Percentiles rank a stretch among this genome's conserved stretches.
phyloP scores from a whole-genome alignment of 2,113 vertebrate genomes.

The Neoarius graeffei region DNA sequence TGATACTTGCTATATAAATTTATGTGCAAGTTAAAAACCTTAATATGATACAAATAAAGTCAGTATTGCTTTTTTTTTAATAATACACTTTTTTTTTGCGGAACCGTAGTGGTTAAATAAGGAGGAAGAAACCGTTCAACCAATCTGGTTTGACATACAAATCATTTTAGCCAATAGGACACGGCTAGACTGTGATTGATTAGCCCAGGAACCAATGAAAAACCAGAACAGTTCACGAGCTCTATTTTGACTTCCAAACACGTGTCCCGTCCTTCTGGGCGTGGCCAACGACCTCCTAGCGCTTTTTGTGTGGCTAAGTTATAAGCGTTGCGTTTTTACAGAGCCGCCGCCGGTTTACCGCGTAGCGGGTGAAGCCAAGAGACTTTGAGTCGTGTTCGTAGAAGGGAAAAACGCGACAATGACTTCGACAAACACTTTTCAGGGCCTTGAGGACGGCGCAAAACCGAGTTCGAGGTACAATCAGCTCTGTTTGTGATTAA shows the following conservation, averaged over 20 bases:
- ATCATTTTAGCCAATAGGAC: slow-evolving; percentile 11
- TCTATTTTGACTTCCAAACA: slow-evolving; percentile 16
- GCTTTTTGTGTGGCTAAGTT: slow-evolving; percentile 25
- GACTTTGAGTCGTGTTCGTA: not conserved
- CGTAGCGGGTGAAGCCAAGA: slow-evolving; percentile 3
- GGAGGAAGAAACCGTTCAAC: not conserved
- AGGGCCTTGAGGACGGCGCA: slow-evolving; percentile 67
- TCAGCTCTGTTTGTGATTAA: not conserved
- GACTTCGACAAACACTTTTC: slow-evolving; percentile 82
- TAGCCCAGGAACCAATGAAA: not conserved
- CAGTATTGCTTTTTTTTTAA: not conserved
- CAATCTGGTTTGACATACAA: slow-evolving; percentile 3
- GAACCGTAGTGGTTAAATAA: not conserved
- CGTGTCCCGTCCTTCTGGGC: slow-evolving; percentile 35
- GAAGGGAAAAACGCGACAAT: slow-evolving; percentile 55
- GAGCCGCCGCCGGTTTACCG: slow-evolving; percentile 1
- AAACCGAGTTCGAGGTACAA: slow-evolving; percentile 84
- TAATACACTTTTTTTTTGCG: not conserved
- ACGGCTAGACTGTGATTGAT: not conserved
- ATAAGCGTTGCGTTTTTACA: not conserved
- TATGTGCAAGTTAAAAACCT: not conserved
- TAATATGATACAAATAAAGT: not conserved
- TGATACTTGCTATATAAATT: not conserved
- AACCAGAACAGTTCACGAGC: not conserved
- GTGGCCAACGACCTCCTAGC: slow-evolving; percentile 8